phyloP scores from a whole-genome alignment of 2,888 invertebrate genomes.

The Dione juno region DNA sequence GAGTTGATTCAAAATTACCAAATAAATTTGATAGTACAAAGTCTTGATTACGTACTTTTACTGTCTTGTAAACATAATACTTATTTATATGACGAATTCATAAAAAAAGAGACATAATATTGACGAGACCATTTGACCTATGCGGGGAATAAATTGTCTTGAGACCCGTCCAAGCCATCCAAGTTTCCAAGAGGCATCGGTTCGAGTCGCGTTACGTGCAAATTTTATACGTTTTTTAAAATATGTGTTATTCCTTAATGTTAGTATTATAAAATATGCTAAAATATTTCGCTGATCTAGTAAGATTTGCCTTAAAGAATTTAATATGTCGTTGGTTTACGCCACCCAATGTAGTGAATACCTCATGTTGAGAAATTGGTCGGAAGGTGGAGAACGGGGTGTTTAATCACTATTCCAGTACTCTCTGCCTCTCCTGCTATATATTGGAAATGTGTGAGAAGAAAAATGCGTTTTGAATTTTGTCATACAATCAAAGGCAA shows the following conservation, averaged over 20 bases:
- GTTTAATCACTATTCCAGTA: background rate
- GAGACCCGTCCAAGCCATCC: too few relatives aligned
- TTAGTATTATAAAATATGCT: too few relatives aligned
- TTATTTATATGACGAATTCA: too few relatives aligned
- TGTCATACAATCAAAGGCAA: background rate
- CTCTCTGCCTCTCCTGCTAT: background rate
- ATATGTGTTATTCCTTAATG: too few relatives aligned
- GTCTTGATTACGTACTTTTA: background rate
- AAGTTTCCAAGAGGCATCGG: too few relatives aligned
- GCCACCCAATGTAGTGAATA: background rate
- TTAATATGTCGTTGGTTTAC: background rate
- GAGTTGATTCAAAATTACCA: background rate
- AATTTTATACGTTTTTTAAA: too few relatives aligned
- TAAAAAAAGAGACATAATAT: too few relatives aligned
- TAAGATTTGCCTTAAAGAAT: too few relatives aligned
- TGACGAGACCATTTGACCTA: too few relatives aligned
- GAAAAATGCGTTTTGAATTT: background rate
- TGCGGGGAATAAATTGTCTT: too few relatives aligned
- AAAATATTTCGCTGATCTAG: too few relatives aligned
- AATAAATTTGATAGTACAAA: background rate
- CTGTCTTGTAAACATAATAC: background rate
- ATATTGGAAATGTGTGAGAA: background rate
- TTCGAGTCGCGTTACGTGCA: too few relatives aligned
- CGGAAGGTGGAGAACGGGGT: background rate
- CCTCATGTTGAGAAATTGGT: background rate